phyloP scores from a whole-genome alignment of 2,797 vertebrate genomes.

The Nothura maculosa region DNA sequence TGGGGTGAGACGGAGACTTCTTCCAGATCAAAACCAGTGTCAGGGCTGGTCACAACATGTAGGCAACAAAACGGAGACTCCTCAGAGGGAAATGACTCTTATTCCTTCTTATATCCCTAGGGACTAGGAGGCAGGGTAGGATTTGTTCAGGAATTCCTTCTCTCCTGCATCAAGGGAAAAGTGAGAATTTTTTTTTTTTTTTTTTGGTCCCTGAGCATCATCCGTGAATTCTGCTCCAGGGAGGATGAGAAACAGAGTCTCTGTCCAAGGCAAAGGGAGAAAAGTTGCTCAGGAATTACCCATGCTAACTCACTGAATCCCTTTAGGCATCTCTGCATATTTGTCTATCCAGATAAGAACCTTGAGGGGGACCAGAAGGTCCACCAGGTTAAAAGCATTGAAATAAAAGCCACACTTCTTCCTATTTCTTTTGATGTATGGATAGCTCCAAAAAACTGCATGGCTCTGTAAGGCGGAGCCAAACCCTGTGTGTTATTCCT shows the following conservation, averaged over 20 bases:
- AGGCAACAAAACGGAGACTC: background rate
- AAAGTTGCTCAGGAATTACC: background rate
- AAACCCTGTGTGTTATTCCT: background rate
- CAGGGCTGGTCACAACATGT: background rate
- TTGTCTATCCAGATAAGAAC: background rate
- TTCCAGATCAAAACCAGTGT: rapidly evolving
- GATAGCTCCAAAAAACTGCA: rapidly evolving
- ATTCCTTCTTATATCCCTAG: background rate
- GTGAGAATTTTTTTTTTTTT: background rate
- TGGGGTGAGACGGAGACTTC: background rate
- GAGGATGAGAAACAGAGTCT: background rate
- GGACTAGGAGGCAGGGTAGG: background rate
- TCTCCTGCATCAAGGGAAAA: background rate
- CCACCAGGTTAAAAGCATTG: background rate
- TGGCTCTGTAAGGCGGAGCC: background rate
- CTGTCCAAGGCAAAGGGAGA: background rate
- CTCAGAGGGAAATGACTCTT: background rate
- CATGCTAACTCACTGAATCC: background rate
- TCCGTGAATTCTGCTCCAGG: too few species aligned
- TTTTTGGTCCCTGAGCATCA: background rate
- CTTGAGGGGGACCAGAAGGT: background rate
- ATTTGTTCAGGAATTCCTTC: background rate
- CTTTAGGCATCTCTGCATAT: background rate
- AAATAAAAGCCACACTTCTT: too few species aligned
- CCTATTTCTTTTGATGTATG: background rate